Percentiles rank a stretch among this genome's conserved stretches.
Evolutionary conservation across 2,113 vertebrate species (phyloP).

Genomic region (Oryzias javanicus): DNA sequence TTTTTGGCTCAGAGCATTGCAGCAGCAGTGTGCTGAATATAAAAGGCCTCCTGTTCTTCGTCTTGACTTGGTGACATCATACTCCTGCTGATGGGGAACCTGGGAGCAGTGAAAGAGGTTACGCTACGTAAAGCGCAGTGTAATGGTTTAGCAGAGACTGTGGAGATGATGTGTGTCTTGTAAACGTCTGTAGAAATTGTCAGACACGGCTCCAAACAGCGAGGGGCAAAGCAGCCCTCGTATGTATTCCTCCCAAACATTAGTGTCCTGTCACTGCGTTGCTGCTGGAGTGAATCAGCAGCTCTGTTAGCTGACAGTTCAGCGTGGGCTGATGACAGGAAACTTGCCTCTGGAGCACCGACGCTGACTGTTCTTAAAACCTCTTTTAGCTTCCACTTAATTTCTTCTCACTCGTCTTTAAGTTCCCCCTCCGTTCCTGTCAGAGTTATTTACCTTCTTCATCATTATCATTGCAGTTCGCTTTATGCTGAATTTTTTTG

Average conservation of each 20-base stretch:
- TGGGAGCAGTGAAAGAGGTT: constrained; percentile 40
- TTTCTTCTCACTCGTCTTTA: neutral
- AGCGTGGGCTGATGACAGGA: constrained; percentile 34
- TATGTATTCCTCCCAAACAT: constrained; percentile 4
- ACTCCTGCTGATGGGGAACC: constrained; percentile 24
- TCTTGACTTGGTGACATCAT: constrained; percentile 60
- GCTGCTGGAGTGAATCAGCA: constrained; percentile 23
- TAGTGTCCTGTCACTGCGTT: constrained; percentile 37
- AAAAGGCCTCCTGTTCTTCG: constrained; percentile 59
- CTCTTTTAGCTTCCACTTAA: constrained; percentile 8
- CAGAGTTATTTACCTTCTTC: constrained; percentile 11
- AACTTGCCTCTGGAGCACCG: constrained; percentile 14
- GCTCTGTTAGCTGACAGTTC: constrained; percentile 50
- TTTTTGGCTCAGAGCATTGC: constrained; percentile 55
- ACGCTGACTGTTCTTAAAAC: constrained; percentile 35
- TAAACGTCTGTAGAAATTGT: constrained; percentile 23
- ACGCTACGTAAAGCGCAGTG: constrained; percentile 43
- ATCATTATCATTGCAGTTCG: too few species aligned
- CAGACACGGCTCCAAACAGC: constrained; percentile 12
- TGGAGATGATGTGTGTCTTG: constrained; percentile 16
- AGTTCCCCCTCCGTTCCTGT: neutral
- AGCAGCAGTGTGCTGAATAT: constrained; percentile 30
- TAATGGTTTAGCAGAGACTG: constrained; percentile 30
- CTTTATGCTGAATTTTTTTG: too few species aligned
- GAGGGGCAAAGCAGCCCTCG: neutral